A percentile compares a stretch with the other conserved stretches of the same genome.
Conservation (phyloP, 2,888 invertebrate species). For the Sceliomorpha sp. region DNA sequence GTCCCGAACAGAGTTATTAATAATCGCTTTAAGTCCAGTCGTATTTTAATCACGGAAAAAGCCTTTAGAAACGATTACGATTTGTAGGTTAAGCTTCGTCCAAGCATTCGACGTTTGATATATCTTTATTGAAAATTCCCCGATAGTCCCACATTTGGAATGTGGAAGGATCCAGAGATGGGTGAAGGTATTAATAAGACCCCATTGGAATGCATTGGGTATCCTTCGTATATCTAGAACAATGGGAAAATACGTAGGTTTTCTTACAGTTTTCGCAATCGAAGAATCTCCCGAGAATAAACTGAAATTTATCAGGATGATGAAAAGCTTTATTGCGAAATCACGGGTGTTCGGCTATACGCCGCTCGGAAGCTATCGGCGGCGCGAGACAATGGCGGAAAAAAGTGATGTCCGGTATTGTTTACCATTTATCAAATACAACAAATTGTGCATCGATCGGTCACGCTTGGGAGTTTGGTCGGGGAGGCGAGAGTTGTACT, state of each 20-base stretch:
- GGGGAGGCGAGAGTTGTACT: slow-evolving; percentile 11
- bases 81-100: slow-evolving; percentile 50
- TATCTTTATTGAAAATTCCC: slow-evolving; percentile 57
- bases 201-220: slow-evolving; percentile 44
- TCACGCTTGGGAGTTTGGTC: slow-evolving; percentile 13
- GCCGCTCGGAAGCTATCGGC: slow-evolving; percentile 9
- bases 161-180: slow-evolving; percentile 45
- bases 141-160: slow-evolving; percentile 48
- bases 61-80: slow-evolving; percentile 46
- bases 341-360: slow-evolving; percentile 12
- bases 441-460: slow-evolving; percentile 16
- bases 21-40: too few relatives aligned
- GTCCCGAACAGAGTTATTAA: too few relatives aligned
- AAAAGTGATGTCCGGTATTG: slow-evolving; percentile 17
- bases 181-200: slow-evolving; percentile 53
- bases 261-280: slow-evolving; percentile 30
- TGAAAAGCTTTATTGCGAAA: too few relatives aligned
- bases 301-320: background rate
- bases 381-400: slow-evolving; percentile 14
- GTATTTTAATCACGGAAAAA: slow-evolving; percentile 41
- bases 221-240: slow-evolving; percentile 52
- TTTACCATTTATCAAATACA: slow-evolving; percentile 24
- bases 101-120: slow-evolving; percentile 55
- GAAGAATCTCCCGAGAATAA: slow-evolving; percentile 18
- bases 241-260: slow-evolving; percentile 46